Percentiles rank a stretch among this genome's conserved stretches.
Evolutionary conservation across 2,113 vertebrate species (phyloP).

Genomic region (Piprites chloris): DNA sequence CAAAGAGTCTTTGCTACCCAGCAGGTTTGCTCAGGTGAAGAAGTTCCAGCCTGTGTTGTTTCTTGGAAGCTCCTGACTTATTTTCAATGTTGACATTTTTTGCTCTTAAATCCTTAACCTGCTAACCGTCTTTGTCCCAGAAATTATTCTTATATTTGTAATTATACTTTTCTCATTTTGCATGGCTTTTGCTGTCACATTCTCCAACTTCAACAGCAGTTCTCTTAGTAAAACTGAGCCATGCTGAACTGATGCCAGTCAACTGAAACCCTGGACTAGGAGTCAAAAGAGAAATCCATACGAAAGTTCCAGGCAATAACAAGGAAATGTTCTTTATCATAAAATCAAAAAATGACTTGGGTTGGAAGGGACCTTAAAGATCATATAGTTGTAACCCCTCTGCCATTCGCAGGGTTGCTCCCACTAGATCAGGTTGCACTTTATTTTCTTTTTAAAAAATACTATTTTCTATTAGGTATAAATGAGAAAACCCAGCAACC

Average conservation of each 20-base stretch:
- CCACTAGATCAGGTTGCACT: neutral
- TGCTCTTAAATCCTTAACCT: neutral
- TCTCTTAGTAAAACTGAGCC: neutral
- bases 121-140: neutral
- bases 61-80: neutral
- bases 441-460: neutral
- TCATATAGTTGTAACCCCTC: neutral
- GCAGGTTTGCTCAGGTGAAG: neutral
- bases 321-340: neutral
- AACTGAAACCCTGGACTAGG: neutral
- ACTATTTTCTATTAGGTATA: neutral
- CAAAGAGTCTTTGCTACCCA: neutral
- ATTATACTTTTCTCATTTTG: neutral
- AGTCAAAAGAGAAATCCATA: neutral
- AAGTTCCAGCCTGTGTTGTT: neutral
- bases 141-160: neutral
- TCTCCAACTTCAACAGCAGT: neutral
- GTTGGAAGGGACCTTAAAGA: neutral
- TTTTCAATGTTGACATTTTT: neutral
- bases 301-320: neutral
- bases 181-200: neutral
- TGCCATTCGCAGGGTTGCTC: neutral
- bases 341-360: neutral
- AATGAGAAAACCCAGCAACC: neutral
- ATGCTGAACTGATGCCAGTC: neutral